These are phyloP conservation scores for Abramis brama DNA, from an alignment of 2,113 vertebrate species.

Conservation along the genomic window DNA sequence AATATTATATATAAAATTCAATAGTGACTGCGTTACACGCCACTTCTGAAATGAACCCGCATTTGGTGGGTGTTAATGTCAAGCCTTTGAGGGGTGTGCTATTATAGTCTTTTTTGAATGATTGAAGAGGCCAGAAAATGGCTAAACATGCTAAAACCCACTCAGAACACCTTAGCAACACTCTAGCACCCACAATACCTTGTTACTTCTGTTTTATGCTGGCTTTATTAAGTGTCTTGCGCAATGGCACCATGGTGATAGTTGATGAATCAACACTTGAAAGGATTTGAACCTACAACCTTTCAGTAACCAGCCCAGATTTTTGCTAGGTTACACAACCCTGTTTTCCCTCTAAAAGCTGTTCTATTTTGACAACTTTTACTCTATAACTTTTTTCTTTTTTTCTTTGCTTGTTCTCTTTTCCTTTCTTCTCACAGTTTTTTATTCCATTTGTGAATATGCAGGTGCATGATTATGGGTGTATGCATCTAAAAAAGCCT, in stretches of 20 bases:
- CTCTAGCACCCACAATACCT: background rate
- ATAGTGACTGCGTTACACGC: too few species aligned
- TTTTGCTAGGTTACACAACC: background rate
- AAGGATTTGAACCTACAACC: background rate
- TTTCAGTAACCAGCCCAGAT: background rate
- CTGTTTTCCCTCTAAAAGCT: background rate
- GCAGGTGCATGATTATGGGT: background rate
- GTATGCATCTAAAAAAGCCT: slow-evolving; percentile 32
- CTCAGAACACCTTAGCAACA: too few species aligned
- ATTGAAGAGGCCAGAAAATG: background rate
- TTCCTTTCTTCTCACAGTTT: slow-evolving; percentile 32
- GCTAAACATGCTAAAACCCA: background rate
- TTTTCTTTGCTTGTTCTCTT: background rate
- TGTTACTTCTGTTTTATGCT: background rate
- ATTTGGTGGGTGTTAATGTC: too few species aligned
- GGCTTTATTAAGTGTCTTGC: background rate
- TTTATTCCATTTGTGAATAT: slow-evolving; percentile 30
- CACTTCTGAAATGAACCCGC: too few species aligned
- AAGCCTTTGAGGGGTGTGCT: too few species aligned
- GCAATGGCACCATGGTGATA: background rate
- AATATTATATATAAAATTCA: too few species aligned
- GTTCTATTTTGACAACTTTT: background rate
- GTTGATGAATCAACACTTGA: background rate
- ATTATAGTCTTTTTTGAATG: too few species aligned
- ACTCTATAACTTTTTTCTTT: background rate